Conservation (phyloP, 2,888 invertebrate species). For the Habrosyne pyritoides region DNA sequence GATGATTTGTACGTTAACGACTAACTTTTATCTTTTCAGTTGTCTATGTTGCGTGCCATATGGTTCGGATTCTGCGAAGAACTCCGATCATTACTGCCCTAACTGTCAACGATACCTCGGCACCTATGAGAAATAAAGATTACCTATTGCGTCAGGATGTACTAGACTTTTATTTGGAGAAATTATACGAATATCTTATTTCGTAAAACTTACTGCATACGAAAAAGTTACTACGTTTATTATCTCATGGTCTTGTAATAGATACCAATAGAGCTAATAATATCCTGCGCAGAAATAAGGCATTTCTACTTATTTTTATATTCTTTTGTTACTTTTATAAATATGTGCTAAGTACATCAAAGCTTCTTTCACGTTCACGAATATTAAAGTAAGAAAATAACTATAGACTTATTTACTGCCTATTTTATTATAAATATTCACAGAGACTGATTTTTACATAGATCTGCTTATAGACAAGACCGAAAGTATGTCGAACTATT, state of each 20-base stretch:
- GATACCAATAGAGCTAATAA: background rate
- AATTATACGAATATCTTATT: no score
- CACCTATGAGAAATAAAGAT: constrained; percentile 54
- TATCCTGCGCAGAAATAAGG: background rate
- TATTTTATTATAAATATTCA: no score
- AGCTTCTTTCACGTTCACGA: background rate
- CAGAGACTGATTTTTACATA: background rate
- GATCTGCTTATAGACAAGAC: no score
- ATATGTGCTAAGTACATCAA: background rate
- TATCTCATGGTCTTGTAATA: no score
- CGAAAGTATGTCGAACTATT: no score
- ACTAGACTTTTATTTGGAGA: background rate
- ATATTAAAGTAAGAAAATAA: background rate
- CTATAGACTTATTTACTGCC: background rate
- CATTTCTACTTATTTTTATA: background rate
- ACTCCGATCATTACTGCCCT: constrained; percentile 70
- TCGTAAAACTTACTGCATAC: no score
- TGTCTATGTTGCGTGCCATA: constrained; percentile 67
- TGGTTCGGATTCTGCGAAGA: constrained; percentile 56
- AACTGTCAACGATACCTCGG: constrained; percentile 65
- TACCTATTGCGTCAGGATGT: background rate
- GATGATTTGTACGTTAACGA: background rate
- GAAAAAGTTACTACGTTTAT: no score
- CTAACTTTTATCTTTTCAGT: constrained; percentile 41
- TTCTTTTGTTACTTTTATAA: background rate